A percentile compares a stretch with the other conserved stretches of the same genome.
These are phyloP conservation scores for Drosophila pseudotalamancana DNA, from an alignment of 2,888 invertebrate genomes.

Conservation along the genomic window DNA sequence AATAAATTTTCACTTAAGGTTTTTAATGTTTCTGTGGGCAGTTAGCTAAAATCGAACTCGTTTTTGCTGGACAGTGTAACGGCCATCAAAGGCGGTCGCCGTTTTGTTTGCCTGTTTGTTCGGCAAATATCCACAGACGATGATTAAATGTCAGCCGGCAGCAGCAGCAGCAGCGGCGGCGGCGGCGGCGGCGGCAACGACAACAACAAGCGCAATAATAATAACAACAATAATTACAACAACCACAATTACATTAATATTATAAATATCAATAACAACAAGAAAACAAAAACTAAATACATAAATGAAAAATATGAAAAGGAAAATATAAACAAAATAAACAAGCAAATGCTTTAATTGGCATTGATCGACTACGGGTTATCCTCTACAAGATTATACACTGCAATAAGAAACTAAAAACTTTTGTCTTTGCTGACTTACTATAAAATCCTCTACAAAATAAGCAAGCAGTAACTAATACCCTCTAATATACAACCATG, in stretches of 20 bases:
- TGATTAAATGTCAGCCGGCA: slow-evolving; percentile 57
- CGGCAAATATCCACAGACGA: slow-evolving; percentile 52
- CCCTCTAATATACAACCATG: too few species aligned
- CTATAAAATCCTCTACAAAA: too few species aligned
- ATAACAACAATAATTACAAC: slow-evolving; percentile 4
- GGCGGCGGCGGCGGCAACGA: slow-evolving; percentile 1
- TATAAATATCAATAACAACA: slow-evolving; percentile 7
- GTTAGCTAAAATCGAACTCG: neutral
- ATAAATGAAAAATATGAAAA: slow-evolving; percentile 21
- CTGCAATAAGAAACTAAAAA: too few species aligned
- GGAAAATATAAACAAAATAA: neutral
- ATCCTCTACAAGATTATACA: too few species aligned
- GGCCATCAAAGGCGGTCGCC: slow-evolving; percentile 47
- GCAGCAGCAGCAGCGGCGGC: neutral
- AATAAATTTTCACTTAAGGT: too few species aligned
- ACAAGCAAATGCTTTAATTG: slow-evolving; percentile 3
- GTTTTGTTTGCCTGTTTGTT: slow-evolving; percentile 59
- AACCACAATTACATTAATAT: slow-evolving; percentile 20
- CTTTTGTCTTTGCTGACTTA: too few species aligned
- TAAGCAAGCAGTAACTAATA: too few species aligned
- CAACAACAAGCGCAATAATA: slow-evolving; percentile 27
- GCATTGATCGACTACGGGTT: too few species aligned
- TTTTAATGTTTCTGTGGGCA: too few species aligned
- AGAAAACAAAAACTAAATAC: slow-evolving; percentile 25
- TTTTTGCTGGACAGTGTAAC: slow-evolving; percentile 31